Evolutionary conservation across 2,888 invertebrate genomes (phyloP), one percentile per base, ranked within the genome.

Genomic region (Alsophila aescularia): DNA sequence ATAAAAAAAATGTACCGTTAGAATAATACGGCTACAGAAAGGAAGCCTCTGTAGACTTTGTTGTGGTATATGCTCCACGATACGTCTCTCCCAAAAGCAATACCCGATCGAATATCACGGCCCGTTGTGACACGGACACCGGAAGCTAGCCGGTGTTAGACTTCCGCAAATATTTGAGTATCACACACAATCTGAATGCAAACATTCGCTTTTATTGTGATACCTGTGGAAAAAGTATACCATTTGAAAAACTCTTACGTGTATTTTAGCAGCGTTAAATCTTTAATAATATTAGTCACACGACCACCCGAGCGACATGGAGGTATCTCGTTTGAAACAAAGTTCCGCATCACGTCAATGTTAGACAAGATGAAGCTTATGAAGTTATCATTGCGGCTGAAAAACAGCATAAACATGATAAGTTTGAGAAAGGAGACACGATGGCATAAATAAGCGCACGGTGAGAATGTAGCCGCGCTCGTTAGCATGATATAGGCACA

Each of bases 131-230:
- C 62, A 61, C 60, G 58, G 66, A 64, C 61, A 60, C 69, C 72
- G 79, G 79, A 80, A 79, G 66, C 61, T 52, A 56, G 69, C 62
- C 69, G 54, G 72, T 65, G 66, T 75, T 70, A 58, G 63, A 73
- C 75, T 75, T 80, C 80, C 79, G 75, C 73, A 73, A 79, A 81
- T 74, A 76, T 77, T 74, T 68, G 68, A 67, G 50, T 58, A 61
- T 58, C 68, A 64, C 62, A 67, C 69, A 64, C 66, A 68, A 67
- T 64, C 65, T 66, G 64, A 71, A 75, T 71, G 62, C 66, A 65
- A 67, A 73, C 62, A 66, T 44, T 55, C 34, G 44, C 32, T 52
- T 51, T 44, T 58, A 55, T 52, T 52, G 24, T n/a, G 37, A 60
- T 43, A 48, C 35, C 12, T 15, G 58, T 55, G 41, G 51, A 57